Base-by-base conservation (phyloP, 2,113 vertebrate genomes). In the Pterocles burchelli region DNA sequence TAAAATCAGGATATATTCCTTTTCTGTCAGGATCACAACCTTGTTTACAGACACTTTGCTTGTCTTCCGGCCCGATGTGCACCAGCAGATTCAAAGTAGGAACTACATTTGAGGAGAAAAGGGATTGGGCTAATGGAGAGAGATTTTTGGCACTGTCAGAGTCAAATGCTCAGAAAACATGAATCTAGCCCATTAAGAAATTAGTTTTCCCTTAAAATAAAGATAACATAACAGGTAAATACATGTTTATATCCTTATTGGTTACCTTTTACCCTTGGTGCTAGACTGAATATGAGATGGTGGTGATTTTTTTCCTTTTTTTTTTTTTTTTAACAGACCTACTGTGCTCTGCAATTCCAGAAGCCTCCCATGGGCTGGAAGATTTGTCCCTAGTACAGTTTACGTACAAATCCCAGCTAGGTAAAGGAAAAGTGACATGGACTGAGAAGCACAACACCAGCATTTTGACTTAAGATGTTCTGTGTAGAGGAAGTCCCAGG, bases 251-350 rank as follows among this genome's bases (percentile, higher is more conserved):
- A 10, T 46, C 67, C 11, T 49, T 57, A 34, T 10, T 62, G 10
- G 46, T 75, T 71, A 3, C 6, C 4, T 54, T 94, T 89, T 57
- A 24, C 2, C 22, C 13, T 43, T 80, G 38, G 28, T 75, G 22
- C 22, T 65, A 59, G 26, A 33, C 20, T 62, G 46, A 26, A 54
- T 61, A 28, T 61, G 24, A 63, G 5, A 13, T n/a, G 11, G 3
- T 3, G 73, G 16, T 12, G 17, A 26, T 17, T 21, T 43, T 20
- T n/a, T 1, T 19, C 5, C 6, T 26, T 11, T 2, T 4, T 31
- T 38, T 10, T 31, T 34, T 46, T 45, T 61, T 73, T 62, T 14
- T 65, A 4, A 12, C 20, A 52, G 38, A 48, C 22, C 12, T 82
- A 11, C 7, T 51, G 9, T 34, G 25, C 4, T 68, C 11, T 38